Evolutionary conservation across 1,140 invertebrate species (phyloP).

Genomic region (Lepidurus couesii): DNA sequence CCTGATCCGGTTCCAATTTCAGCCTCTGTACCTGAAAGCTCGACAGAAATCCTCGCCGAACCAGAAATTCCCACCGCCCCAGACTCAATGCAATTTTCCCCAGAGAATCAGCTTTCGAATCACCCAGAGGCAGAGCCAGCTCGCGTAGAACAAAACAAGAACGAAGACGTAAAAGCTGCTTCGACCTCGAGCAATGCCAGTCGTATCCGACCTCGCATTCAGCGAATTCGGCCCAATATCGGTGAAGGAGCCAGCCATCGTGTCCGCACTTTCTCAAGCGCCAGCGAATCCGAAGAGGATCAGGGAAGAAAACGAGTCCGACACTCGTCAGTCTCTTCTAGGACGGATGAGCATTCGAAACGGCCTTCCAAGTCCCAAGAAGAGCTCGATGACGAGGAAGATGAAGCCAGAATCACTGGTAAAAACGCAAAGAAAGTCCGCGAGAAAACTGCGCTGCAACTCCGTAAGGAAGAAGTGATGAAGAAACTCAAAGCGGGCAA

Average conservation of each 20-base stretch:
- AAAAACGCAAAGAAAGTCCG: not conserved
- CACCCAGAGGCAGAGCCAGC: not conserved
- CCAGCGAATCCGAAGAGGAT: conserved; percentile 33
- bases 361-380: not conserved
- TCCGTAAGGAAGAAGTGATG: conserved; percentile 26
- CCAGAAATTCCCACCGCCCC: not conserved
- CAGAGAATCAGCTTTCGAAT: not conserved
- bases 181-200: not conserved
- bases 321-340: conserved; percentile 1
- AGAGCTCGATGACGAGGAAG: not conserved
- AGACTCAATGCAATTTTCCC: not conserved
- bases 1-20: not conserved
- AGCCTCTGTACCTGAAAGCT: not conserved
- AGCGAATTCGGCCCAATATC: conserved; percentile 26
- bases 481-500: conserved; percentile 51
- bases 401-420: not conserved
- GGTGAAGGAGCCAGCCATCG: conserved; percentile 15
- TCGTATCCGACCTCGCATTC: not conserved
- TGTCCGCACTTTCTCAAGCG: conserved; percentile 31
- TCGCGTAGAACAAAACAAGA: not conserved
- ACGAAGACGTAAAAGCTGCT: not conserved
- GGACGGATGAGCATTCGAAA: not conserved
- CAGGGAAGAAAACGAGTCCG: not conserved
- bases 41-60: not conserved
- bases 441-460: conserved; percentile 29